A percentile compares a stretch with the other conserved stretches of the same genome.
phyloP scores from a whole-genome alignment of 2,113 vertebrate genomes.

The Asarcornis scutulata region DNA sequence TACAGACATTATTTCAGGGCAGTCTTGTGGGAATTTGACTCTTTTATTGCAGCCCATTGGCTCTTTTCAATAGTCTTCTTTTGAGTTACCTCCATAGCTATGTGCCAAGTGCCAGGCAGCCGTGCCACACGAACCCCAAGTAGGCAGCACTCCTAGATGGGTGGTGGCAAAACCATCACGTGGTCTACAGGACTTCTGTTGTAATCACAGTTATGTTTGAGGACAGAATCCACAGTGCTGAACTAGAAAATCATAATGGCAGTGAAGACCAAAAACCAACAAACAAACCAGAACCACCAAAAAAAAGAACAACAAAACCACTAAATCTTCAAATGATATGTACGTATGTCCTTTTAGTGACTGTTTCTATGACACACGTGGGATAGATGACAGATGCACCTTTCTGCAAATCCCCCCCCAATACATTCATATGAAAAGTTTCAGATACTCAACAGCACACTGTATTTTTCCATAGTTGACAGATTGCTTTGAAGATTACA shows the following conservation, averaged over 20 bases:
- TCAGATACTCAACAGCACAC: neutral
- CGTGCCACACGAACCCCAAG: neutral
- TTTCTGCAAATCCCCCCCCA: neutral
- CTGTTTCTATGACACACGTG: neutral
- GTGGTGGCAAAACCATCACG: neutral
- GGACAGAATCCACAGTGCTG: neutral
- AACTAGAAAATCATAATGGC: neutral
- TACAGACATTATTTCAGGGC: neutral
- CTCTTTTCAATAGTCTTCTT: neutral
- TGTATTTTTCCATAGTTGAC: neutral
- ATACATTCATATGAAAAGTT: neutral
- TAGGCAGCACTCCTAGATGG: rapidly evolving
- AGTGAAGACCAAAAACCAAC: neutral
- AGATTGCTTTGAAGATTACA: neutral
- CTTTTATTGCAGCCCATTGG: neutral
- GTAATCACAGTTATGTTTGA: neutral
- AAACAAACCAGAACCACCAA: too few species aligned
- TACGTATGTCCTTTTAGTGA: neutral
- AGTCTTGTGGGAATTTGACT: neutral
- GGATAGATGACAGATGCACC: neutral
- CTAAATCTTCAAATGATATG: neutral
- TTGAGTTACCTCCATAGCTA: neutral
- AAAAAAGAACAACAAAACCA: too few species aligned
- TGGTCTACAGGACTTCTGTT: neutral
- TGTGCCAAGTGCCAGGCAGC: neutral